Evolutionary conservation across 2,113 vertebrate genomes (phyloP), one percentile per base, ranked within the genome.

Genomic region (Lagopus muta): DNA sequence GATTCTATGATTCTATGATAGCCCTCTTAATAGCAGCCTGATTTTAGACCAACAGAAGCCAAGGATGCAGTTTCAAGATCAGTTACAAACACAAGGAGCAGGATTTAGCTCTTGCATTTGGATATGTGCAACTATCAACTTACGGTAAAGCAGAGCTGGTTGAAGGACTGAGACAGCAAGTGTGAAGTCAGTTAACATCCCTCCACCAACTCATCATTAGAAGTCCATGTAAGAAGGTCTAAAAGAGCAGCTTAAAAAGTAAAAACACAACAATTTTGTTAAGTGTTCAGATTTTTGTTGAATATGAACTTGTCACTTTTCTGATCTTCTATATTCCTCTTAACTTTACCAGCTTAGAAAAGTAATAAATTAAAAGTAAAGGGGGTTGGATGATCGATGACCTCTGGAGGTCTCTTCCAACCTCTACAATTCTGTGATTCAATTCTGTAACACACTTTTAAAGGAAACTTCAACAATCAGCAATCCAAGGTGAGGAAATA

Each of bases 121-220:
- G 16, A 17, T 12, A 21, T 4, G 2, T 20, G 30, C 16, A 58
- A 7, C 58, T 20, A 32, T 4, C 48, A 80, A 8, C 5, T 86
- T 17, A 4, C 0, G 2, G 19, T 28, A 34, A 5, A 1, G 1
- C 7, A 2, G 5, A 57, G 54, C 0, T 55, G 38, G 43, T 0
- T 50, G 54, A n/a, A 21, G 52, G 58, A 13, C 28, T 36, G 42
- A 34, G 36, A 3, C 1, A 27, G 34, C 36, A 45, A 30, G 38
- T 12, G 27, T 11, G 12, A 38, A 60, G 19, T 20, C 4, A 2
- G 24, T 52, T 2, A 58, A 55, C 9, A 10, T 12, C 61, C 58
- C 50, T 48, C 40, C 50, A 52, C 45, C 61, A 34, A 48, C 6
- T 0, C 2, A 3, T 22, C 15, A 20, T 32, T 25, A 55, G 52